Conservation (phyloP, 2,113 vertebrate species). For the Mobula hypostoma region DNA sequence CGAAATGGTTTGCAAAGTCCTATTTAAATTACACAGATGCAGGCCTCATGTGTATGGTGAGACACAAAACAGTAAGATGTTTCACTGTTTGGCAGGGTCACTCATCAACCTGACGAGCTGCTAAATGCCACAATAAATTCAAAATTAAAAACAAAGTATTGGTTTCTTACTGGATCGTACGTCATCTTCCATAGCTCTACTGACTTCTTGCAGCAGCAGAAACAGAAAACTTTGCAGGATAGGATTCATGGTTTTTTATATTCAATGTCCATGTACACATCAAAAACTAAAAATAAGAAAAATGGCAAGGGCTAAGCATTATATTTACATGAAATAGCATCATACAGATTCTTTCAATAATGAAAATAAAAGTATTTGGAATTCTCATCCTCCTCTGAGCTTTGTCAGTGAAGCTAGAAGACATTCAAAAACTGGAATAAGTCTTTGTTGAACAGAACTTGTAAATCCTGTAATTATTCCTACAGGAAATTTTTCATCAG, state of each 20-base stretch:
- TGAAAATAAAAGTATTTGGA: background rate
- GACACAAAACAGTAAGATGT: background rate
- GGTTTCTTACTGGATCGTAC: constrained; percentile 32
- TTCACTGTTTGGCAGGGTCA: background rate
- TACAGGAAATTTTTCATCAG: background rate
- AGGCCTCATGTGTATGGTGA: too few relatives aligned
- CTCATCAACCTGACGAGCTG: background rate
- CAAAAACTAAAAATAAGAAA: constrained; percentile 24
- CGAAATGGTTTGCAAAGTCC: too few relatives aligned
- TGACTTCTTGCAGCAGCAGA: constrained; percentile 23
- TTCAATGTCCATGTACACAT: background rate
- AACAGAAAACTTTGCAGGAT: constrained; percentile 27
- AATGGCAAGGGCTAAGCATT: background rate
- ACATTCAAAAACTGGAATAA: background rate
- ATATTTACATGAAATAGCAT: background rate
- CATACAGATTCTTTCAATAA: background rate
- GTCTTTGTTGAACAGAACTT: background rate
- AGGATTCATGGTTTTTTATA: constrained; percentile 13
- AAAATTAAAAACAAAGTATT: background rate
- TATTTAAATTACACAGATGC: too few relatives aligned
- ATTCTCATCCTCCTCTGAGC: background rate
- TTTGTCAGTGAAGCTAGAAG: background rate
- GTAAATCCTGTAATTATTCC: background rate
- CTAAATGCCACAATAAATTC: background rate
- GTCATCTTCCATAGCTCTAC: constrained; percentile 27